These are phyloP conservation scores for Tipula helvola DNA, from an alignment of 2,888 invertebrate species.

Conservation along the genomic window DNA sequence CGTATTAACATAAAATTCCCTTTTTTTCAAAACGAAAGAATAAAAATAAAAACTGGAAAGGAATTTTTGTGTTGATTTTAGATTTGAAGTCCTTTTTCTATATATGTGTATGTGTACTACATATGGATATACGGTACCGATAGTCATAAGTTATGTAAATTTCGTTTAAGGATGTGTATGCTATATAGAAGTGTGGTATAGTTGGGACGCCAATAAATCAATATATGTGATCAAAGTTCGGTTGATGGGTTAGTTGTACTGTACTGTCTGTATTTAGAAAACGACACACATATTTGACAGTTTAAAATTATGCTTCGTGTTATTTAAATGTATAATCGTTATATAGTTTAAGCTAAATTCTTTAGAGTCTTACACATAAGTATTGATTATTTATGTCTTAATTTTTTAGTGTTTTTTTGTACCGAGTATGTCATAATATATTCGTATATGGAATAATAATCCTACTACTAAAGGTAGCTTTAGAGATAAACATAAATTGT, in stretches of 20 bases:
- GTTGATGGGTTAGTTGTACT: background rate
- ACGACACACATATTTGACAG: too few species aligned
- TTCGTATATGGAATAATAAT: background rate
- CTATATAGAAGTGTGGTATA: background rate
- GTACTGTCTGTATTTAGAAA: background rate
- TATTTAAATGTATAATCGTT: background rate
- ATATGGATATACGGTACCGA: background rate
- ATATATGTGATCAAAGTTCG: background rate
- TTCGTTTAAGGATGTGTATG: background rate
- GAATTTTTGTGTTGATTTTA: background rate
- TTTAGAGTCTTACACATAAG: background rate
- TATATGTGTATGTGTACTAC: background rate
- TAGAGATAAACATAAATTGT: background rate
- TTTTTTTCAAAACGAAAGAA: background rate
- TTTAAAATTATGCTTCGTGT: background rate
- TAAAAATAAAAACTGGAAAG: background rate
- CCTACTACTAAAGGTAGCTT: background rate
- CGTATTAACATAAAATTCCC: constrained; percentile 1
- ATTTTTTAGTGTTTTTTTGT: background rate
- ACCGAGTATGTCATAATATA: background rate
- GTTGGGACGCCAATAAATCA: background rate
- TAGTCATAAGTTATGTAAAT: background rate
- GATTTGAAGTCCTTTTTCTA: background rate
- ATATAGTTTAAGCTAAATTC: background rate
- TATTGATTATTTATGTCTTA: background rate